These are phyloP conservation scores for Circaetus cinerascens DNA, from an alignment of 2,113 vertebrate genomes.

Conservation along the genomic window DNA sequence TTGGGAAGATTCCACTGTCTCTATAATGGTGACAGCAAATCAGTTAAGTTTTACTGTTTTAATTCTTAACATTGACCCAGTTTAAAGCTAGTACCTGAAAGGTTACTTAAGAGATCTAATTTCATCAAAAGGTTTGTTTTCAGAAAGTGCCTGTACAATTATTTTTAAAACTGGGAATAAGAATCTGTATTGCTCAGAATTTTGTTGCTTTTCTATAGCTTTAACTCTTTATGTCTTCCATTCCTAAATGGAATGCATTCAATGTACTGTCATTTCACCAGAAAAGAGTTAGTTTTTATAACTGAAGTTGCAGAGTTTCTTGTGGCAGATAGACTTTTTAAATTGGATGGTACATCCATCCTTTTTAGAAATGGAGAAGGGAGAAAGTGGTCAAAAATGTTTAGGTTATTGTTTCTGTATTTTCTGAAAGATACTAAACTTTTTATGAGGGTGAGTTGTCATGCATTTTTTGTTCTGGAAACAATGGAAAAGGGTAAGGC, in stretches of 20 bases:
- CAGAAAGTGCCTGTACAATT: background rate
- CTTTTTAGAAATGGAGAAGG: background rate
- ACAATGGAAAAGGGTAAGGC: accelerated
- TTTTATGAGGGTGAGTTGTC: background rate
- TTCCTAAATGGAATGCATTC: background rate
- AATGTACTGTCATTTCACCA: background rate
- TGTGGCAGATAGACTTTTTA: background rate
- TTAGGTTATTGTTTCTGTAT: background rate
- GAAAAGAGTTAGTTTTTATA: background rate
- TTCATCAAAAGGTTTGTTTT: background rate
- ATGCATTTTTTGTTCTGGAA: background rate
- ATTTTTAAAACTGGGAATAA: background rate
- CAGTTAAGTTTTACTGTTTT: background rate
- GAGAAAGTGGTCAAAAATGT: background rate
- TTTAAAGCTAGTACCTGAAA: background rate
- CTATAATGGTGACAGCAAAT: background rate
- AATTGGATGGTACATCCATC: background rate
- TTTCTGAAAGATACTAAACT: background rate
- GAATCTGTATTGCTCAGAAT: background rate
- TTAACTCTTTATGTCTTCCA: background rate
- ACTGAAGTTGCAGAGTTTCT: background rate
- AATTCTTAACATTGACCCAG: background rate
- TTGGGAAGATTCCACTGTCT: background rate
- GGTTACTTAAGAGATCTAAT: background rate
- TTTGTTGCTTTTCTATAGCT: background rate